phyloP scores from a whole-genome alignment of 2,113 vertebrate species.

The Campylomormyrus numenius region DNA sequence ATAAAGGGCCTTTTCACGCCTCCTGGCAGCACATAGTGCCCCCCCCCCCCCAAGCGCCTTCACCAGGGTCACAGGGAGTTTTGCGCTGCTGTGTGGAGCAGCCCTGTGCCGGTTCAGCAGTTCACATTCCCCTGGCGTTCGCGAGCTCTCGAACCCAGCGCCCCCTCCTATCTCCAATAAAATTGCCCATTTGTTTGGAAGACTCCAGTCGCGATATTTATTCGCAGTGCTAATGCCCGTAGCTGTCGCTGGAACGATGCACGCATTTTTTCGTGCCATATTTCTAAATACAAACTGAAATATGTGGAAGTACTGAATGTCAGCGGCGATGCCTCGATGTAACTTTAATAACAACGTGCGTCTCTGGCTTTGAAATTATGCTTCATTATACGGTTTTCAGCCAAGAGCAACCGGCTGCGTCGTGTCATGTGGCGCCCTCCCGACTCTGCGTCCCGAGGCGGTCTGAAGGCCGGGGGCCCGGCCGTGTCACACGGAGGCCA shows the following conservation, averaged over 20 bases:
- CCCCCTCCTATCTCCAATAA: background rate
- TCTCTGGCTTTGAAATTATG: constrained; percentile 45
- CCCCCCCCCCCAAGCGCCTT: constrained; percentile 27
- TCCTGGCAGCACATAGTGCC: constrained; percentile 19
- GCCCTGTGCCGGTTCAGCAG: constrained; percentile 36
- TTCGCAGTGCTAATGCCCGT: background rate
- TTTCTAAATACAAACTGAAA: constrained; percentile 44
- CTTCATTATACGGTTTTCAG: constrained; percentile 54
- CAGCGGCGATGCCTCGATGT: constrained; percentile 29
- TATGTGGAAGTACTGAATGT: constrained; percentile 41
- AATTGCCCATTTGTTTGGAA: background rate
- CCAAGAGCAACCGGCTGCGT: constrained; percentile 47
- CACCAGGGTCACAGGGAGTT: constrained; percentile 28
- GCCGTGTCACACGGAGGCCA: constrained; percentile 50
- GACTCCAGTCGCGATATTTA: background rate
- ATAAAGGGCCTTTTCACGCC: constrained; percentile 53
- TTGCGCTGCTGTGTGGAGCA: background rate
- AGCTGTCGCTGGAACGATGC: background rate
- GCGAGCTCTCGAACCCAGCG: constrained; percentile 6
- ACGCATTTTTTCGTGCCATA: background rate
- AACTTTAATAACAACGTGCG: constrained; percentile 50
- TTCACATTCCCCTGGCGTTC: constrained; percentile 27
- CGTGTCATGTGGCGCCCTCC: constrained; percentile 49
- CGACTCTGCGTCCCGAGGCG: constrained; percentile 41
- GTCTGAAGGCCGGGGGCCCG: constrained; percentile 50